Base-by-base conservation (phyloP, 1,140 invertebrate genomes). In the Sitodiplosis mosellana region DNA sequence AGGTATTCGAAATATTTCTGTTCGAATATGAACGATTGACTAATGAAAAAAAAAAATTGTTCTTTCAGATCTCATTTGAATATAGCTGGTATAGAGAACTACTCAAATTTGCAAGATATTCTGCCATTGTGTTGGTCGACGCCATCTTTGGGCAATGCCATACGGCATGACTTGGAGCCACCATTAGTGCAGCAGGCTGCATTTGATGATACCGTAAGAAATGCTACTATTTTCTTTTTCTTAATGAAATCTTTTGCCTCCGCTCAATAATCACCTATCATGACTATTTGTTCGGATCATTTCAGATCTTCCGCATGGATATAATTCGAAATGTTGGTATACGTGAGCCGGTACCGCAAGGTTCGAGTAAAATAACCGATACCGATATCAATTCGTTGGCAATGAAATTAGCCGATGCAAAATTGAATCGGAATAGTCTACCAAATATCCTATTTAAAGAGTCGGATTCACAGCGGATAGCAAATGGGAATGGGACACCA, bases 121-220 rank as follows among this genome's bases (percentile, higher is more conserved):
- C 65, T 86, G 52, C 82, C 82, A 0, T 67, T 79, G 50, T 78
- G 81, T 50, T 85, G 82, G 82, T 85, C 81, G 33, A 69, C 81
- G 53, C 83, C 83, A 18, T 71, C 72, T 49, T 69, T 75, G 46
- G 71, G 72, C 69, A 63, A 62, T 59, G 49, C 57, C 56, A 59
- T 68, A 56, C 69, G 66, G 49, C 65, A 68, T 27, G 58, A 70
- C 46, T 66, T 81, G 17, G 72, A 77, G 54, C 74, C 78, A 22
- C 78, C 78, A 12, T 64, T 80, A 57, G 68, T 88, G 20, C 86
- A 88, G 61, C 83, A 88, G 66, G 85, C 84, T 18, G 78, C 83
- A 11, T 86, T 90, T 63, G 85, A 88, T 59, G 80, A 87, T 61
- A 72, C 77, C 51, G 61, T 64, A 60, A 63, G 61, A 3, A 12